A percentile compares a stretch with the other conserved stretches of the same genome.
phyloP scores from a whole-genome alignment of 2,888 invertebrate genomes.

The Aquatica leii region DNA sequence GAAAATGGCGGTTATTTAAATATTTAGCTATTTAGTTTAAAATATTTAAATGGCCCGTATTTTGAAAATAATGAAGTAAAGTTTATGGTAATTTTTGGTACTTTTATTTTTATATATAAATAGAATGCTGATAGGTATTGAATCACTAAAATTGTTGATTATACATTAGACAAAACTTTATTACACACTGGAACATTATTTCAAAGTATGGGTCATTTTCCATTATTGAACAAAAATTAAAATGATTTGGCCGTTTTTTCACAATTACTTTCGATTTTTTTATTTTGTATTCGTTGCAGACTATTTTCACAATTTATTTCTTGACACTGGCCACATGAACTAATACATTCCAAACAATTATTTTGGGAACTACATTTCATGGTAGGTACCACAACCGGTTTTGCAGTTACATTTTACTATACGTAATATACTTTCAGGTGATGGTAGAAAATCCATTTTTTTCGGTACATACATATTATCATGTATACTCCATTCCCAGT shows the following conservation, averaged over 20 bases:
- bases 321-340: conserved; percentile 8
- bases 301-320: conserved; percentile 12
- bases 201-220: conserved; percentile 7
- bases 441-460: background rate
- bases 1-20: background rate
- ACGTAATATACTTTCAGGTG: background rate
- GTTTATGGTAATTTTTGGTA: background rate
- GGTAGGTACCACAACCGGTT: conserved; percentile 1
- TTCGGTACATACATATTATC: background rate
- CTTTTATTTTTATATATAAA: conserved; percentile 4
- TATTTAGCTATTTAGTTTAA: background rate
- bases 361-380: conserved; percentile 3
- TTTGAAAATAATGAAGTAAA: background rate
- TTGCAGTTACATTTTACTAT: conserved; percentile 6
- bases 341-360: conserved; percentile 7
- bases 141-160: conserved; percentile 7
- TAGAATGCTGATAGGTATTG: background rate
- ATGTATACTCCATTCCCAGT: conserved; percentile 1
- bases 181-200: conserved; percentile 7
- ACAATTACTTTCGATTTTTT: conserved; percentile 13
- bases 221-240: conserved; percentile 7
- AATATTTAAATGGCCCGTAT: background rate
- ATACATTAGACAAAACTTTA: conserved; percentile 4
- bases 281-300: background rate
- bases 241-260: conserved; percentile 4